Conservation (phyloP, 2,888 invertebrate species). For the Lypha dubia region DNA sequence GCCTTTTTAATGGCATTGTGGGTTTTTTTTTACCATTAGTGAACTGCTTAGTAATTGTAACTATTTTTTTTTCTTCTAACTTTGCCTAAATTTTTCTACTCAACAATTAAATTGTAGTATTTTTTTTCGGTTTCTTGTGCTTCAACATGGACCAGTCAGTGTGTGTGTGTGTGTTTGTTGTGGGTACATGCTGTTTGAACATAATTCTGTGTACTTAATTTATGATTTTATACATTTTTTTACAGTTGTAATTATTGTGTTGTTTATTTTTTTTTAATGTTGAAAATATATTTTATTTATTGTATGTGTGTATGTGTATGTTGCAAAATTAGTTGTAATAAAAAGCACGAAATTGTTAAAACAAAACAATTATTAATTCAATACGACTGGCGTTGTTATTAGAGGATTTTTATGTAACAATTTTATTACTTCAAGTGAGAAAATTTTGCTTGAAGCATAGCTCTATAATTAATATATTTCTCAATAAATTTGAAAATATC, state of each 20-base stretch:
- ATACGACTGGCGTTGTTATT: neutral
- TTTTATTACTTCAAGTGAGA: neutral
- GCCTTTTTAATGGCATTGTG: conserved; percentile 27
- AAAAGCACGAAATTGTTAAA: conserved; percentile 12
- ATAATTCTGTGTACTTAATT: conserved; percentile 29
- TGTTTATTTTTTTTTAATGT: conserved; percentile 30
- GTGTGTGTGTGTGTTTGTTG: too few relatives aligned
- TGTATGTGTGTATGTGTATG: conserved; percentile 25
- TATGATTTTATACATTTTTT: conserved; percentile 56
- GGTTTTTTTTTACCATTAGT: neutral
- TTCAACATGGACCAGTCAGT: conserved; percentile 38
- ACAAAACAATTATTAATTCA: conserved; percentile 1
- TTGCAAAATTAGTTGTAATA: conserved; percentile 39
- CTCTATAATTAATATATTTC: too few relatives aligned
- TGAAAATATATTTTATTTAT: conserved; percentile 24
- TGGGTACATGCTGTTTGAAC: conserved; percentile 14
- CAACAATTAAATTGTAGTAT: conserved; percentile 57
- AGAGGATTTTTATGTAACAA: neutral
- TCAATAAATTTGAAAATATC: too few relatives aligned
- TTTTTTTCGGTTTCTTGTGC: neutral
- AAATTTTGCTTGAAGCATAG: too few relatives aligned
- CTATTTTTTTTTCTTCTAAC: conserved; percentile 17
- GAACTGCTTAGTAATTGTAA: conserved; percentile 44
- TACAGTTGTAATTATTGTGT: conserved; percentile 48
- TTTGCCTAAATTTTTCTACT: conserved; percentile 5